These are phyloP conservation scores for Stigmatopora argus DNA, from an alignment of 2,113 vertebrate genomes.

Conservation along the genomic window DNA sequence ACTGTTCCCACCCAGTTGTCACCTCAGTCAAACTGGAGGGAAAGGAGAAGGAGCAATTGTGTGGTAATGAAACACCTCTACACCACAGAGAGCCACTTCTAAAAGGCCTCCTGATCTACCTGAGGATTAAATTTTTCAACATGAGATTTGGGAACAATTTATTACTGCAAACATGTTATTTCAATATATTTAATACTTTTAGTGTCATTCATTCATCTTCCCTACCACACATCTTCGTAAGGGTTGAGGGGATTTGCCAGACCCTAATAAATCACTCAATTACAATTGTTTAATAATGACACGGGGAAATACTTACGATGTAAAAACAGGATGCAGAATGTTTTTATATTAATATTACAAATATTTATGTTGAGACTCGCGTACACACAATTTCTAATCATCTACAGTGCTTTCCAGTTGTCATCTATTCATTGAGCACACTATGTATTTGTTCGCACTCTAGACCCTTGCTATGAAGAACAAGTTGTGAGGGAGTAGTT, in stretches of 20 bases:
- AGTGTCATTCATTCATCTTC: too few species aligned
- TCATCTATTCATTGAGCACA: conserved; percentile 35
- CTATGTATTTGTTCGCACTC: conserved; percentile 28
- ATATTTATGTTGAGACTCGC: too few species aligned
- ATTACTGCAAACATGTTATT: too few species aligned
- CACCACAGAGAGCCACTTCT: conserved; percentile 20
- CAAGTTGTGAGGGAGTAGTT: conserved; percentile 40
- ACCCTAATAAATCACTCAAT: too few species aligned
- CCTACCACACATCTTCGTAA: too few species aligned
- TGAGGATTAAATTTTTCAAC: conserved; percentile 50
- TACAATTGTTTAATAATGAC: too few species aligned
- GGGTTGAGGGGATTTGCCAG: too few species aligned
- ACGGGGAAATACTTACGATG: too few species aligned
- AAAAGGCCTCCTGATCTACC: conserved; percentile 34
- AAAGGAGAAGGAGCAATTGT: conserved; percentile 9
- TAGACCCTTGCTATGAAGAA: conserved; percentile 37
- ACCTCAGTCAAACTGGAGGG: conserved; percentile 44
- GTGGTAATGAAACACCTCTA: conserved; percentile 17
- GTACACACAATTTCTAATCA: too few species aligned
- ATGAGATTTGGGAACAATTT: conserved; percentile 44
- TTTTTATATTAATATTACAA: too few species aligned
- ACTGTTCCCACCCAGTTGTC: conserved; percentile 37
- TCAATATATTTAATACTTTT: too few species aligned
- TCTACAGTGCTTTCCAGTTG: neutral
- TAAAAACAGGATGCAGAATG: too few species aligned